Evolutionary conservation across 2,797 vertebrate species (phyloP).

Genomic region (Anguilla anguilla): DNA sequence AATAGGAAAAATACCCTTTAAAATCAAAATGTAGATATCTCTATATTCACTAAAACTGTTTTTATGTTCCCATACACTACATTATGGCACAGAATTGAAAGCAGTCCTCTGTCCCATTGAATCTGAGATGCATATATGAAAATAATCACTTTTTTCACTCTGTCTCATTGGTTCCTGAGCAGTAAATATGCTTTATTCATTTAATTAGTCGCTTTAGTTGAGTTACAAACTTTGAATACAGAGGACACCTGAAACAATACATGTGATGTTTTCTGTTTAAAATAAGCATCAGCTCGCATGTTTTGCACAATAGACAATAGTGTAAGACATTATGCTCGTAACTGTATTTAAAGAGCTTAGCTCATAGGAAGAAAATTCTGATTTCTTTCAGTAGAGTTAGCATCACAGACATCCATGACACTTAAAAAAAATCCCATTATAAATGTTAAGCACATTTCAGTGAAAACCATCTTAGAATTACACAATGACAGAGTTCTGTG

Average conservation of each 20-base stretch:
- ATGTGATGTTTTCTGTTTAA: background rate
- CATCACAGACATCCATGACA: background rate
- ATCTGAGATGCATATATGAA: background rate
- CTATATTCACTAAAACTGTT: background rate
- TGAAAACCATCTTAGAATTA: background rate
- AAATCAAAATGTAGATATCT: background rate
- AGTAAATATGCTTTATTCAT: background rate
- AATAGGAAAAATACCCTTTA: background rate
- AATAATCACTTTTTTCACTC: background rate
- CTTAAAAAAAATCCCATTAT: conserved; percentile 12
- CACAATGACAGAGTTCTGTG: background rate
- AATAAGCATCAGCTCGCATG: background rate
- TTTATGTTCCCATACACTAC: background rate
- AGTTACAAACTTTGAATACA: background rate
- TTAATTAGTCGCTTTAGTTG: background rate
- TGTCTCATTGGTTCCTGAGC: background rate
- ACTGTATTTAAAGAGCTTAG: background rate
- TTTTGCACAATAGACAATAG: background rate
- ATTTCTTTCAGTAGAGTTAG: background rate
- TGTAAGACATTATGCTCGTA: background rate
- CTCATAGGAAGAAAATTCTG: background rate
- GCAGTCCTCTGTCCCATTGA: background rate
- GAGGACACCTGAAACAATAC: background rate
- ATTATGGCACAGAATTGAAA: background rate
- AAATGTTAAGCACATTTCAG: conserved; percentile 20